Conservation (phyloP, 1,140 invertebrate species). For the Drosophila prosaltans region DNA sequence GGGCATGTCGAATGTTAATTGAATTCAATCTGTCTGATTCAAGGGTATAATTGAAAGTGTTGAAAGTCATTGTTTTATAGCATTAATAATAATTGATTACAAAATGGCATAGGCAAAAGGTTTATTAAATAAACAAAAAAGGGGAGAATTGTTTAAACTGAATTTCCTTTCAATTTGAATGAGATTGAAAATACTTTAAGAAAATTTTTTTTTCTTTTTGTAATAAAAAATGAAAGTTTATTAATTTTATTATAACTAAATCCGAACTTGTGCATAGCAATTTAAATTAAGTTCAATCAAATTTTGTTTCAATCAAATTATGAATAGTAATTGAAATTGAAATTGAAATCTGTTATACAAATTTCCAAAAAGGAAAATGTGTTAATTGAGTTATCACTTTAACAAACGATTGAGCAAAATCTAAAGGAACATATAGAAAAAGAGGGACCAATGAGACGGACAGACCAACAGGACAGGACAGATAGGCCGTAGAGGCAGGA, state of each 20-base stretch:
- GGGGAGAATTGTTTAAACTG: no score
- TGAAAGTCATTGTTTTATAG: not conserved
- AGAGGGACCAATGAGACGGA: conserved; percentile 10
- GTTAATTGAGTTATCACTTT: conserved; percentile 58
- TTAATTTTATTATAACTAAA: no score
- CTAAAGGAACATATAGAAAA: not conserved
- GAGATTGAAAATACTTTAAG: no score
- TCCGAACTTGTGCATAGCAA: no score
- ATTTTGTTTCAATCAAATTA: no score
- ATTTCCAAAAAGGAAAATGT: not conserved
- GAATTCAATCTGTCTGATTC: conserved; percentile 1
- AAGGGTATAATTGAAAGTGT: conserved; percentile 1
- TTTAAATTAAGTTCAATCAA: no score
- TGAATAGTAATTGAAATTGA: not conserved
- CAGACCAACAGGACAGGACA: conserved; percentile 11
- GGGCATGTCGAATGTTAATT: not conserved
- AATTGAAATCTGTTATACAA: conserved; percentile 3
- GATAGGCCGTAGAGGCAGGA: not conserved
- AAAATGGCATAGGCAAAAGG: no score
- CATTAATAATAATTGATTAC: not conserved
- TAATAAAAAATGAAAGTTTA: no score
- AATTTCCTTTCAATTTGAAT: not conserved
- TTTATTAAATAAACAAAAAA: no score
- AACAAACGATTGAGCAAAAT: conserved; percentile 29
- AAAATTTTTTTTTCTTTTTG: no score